These are phyloP conservation scores for Strix aluco DNA, from an alignment of 2,113 vertebrate species.

Conservation along the genomic window DNA sequence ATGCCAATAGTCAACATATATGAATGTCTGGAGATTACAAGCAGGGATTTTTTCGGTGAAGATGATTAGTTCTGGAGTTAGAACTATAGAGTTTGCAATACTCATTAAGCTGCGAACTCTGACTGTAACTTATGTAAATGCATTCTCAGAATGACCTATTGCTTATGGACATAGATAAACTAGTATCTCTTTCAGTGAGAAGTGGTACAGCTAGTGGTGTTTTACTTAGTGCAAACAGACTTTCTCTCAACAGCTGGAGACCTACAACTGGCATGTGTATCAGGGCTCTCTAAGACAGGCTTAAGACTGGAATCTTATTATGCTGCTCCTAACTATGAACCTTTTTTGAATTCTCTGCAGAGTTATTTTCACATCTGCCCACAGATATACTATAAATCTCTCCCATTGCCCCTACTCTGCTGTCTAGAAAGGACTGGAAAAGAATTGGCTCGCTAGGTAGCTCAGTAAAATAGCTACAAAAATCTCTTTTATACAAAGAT, in stretches of 20 bases:
- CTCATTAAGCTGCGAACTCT: background rate
- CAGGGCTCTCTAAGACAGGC: background rate
- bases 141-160: background rate
- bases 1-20: background rate
- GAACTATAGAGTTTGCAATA: background rate
- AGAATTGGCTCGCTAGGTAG: background rate
- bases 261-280: background rate
- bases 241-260: background rate
- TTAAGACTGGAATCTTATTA: background rate
- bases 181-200: background rate
- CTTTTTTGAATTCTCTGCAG: background rate
- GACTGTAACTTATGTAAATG: background rate
- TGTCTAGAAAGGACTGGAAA: background rate
- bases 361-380: background rate
- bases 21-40: background rate
- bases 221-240: background rate
- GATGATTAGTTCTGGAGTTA: background rate
- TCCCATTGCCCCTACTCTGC: background rate
- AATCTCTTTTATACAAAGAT: background rate
- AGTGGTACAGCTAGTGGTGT: background rate
- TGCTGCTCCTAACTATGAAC: background rate
- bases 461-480: background rate
- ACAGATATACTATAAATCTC: background rate
- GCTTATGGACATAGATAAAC: background rate
- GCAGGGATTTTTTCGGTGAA: background rate